Evolutionary conservation across 53 echinoderm and acorn worm species (phyloP), one percentile per base, ranked within the genome.

Genomic region (Patiria pectinifera): DNA sequence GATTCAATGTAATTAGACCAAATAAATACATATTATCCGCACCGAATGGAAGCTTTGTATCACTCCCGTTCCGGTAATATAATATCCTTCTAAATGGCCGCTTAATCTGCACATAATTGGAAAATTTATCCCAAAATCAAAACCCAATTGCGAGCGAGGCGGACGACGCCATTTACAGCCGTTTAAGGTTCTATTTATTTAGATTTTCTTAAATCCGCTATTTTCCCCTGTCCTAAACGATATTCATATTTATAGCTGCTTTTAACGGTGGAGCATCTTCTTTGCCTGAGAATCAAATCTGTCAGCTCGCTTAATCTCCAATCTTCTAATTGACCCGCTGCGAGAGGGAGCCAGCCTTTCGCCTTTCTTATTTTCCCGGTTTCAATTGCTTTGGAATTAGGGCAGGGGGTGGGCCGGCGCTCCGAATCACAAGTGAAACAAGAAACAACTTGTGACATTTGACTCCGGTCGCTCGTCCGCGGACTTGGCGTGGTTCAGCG

Each of bases 361-460:
- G 35, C 25, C 7, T 85, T 70, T 4, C 70, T 78, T 35, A 35
- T 5, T 35, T 24, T 25, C 78, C 78, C 7, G 15, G 78, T 45
- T 78, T n/a, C 78, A 78, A 35, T 35, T 15, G 78, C 6, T 18
- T 19, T 6, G 24, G 25, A n/a, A 35, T 76, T 11, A 4, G 45
- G 80, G 48, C 80, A 80, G 48, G 48, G 13, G 45, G 11, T 74
- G 74, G 82, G 6, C 49, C 6, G 82, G 4, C 14, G 7, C 47
- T 16, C 16, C 47, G 11, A 87, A 87, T 71, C 71, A 46, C n/a
- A 26, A 60, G 18, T 43, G 77, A 87, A 87, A 76, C 62, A 10
- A 87, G 87, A 87, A 59, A 19, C 77, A 82, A 87, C 76, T 24
- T 11, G 21, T 45, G 87, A 62, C 62, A 78, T 78, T 60, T 87